A percentile compares a stretch with the other conserved stretches of the same genome.
Conservation (phyloP, 2,113 vertebrate species). For the Alces alces region DNA sequence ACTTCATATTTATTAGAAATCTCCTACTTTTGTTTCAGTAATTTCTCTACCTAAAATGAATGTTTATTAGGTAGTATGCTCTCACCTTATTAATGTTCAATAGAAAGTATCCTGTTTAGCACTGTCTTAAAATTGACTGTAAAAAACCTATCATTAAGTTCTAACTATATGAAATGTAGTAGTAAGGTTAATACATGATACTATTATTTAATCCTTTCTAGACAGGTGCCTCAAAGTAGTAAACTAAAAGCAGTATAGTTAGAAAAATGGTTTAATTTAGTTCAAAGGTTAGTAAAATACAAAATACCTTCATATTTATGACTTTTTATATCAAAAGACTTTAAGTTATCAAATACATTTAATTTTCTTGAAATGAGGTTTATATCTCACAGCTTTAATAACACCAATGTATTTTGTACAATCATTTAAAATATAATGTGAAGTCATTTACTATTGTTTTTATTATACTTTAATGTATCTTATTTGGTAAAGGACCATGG, state of each 20-base stretch:
- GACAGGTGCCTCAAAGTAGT: neutral
- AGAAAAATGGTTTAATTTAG: neutral
- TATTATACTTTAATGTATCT: neutral
- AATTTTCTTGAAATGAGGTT: slow-evolving; percentile 22
- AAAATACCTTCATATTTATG: neutral
- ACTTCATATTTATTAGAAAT: neutral
- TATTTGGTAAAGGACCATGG: slow-evolving; percentile 16
- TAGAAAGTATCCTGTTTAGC: neutral
- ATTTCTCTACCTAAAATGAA: neutral
- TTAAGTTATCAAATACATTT: slow-evolving; percentile 8
- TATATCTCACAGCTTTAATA: neutral
- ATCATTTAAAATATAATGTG: neutral
- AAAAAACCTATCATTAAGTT: neutral
- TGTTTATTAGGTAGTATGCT: neutral
- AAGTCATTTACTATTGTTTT: neutral
- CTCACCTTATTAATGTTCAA: neutral
- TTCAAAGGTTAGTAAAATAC: neutral
- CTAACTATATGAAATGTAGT: neutral
- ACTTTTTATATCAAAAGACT: neutral
- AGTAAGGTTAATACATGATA: neutral
- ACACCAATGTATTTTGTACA: neutral
- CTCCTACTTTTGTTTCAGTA: neutral
- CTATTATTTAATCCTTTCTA: neutral
- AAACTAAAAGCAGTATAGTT: neutral
- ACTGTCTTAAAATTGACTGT: neutral